Percentiles rank a stretch among this genome's conserved stretches.
Evolutionary conservation across 1,140 invertebrate species (phyloP).

Genomic region (Magallana angulata): DNA sequence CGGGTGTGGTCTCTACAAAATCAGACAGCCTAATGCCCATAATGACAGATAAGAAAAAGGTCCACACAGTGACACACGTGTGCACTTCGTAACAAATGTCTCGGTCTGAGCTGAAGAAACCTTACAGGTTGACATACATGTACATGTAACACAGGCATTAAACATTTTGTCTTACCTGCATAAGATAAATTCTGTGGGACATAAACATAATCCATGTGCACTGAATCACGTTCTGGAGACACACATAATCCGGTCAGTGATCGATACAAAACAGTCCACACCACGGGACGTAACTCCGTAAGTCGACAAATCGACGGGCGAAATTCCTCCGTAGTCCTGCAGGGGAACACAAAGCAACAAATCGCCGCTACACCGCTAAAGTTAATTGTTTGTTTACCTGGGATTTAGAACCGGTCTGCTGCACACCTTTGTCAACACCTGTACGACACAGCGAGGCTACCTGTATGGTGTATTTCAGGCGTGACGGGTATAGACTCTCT

Average conservation of each 20-base stretch:
- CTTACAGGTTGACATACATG: no score
- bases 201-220: no score
- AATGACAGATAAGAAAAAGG: no score
- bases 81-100: no score
- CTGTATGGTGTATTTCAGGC: background rate
- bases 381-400: constrained; percentile 31
- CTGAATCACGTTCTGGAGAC: no score
- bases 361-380: background rate
- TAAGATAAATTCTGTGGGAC: no score
- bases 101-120: no score
- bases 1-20: no score
- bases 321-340: background rate
- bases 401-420: constrained; percentile 1
- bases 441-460: background rate
- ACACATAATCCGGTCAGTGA: background rate
- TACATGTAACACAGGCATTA: no score
- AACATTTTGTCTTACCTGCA: no score
- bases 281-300: background rate
- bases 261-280: background rate
- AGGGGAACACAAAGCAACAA: background rate
- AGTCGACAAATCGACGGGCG: background rate
- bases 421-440: background rate
- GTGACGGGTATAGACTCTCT: background rate
- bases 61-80: no score
- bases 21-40: no score